Conservation (phyloP, 1,140 invertebrate genomes). For the Brachionus asplanchnoidis region DNA sequence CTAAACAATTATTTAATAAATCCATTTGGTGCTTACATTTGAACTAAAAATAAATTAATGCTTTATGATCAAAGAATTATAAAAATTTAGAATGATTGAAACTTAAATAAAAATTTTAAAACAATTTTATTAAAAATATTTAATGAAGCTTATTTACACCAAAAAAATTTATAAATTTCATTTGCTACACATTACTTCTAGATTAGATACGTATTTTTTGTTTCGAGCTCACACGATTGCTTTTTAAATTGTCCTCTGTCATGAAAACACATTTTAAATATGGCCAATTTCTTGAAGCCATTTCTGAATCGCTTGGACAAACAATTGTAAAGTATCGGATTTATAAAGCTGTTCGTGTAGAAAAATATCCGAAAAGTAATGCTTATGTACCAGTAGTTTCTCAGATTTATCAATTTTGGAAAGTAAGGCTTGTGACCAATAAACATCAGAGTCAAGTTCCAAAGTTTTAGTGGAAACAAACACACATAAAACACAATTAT, state of each 20-base stretch:
- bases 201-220: neutral
- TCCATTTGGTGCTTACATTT: no score
- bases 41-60: no score
- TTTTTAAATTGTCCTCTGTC: neutral
- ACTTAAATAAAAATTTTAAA: no score
- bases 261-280: neutral
- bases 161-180: neutral
- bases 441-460: constrained; percentile 20
- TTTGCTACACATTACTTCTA: neutral
- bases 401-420: constrained; percentile 19
- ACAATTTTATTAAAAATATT: no score
- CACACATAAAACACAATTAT: constrained; percentile 36
- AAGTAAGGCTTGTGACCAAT: constrained; percentile 22
- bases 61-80: no score
- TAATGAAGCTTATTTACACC: neutral
- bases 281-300: neutral
- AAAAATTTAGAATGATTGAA: no score
- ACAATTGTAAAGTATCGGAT: constrained; percentile 33
- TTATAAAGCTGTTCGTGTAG: constrained; percentile 28
- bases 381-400: constrained; percentile 21
- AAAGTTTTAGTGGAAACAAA: constrained; percentile 34
- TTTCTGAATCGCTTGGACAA: constrained; percentile 32
- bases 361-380: constrained; percentile 20
- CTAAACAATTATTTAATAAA: no score
- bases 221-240: neutral